A percentile compares a stretch with the other conserved stretches of the same genome.
Conservation (phyloP, 2,113 vertebrate genomes). For the Erythrocercus mccallii region DNA sequence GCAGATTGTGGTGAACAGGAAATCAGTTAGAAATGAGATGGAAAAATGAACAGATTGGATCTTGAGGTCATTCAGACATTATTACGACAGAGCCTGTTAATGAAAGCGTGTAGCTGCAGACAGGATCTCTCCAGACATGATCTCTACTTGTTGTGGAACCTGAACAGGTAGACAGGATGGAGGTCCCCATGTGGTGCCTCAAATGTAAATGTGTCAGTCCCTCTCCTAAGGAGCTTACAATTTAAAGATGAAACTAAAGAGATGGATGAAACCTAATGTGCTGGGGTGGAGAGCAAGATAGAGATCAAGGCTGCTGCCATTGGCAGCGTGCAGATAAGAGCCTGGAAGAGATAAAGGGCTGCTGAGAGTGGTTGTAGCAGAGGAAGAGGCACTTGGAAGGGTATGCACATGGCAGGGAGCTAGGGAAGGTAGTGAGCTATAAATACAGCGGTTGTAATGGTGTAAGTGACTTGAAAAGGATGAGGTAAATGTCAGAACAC, state of each 20-base stretch:
- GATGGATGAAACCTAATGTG: constrained; percentile 25
- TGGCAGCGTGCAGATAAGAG: constrained; percentile 12
- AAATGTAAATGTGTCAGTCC: not conserved
- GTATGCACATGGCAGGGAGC: not conserved
- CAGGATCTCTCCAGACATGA: not conserved
- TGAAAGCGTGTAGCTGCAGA: not conserved
- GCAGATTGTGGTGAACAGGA: not conserved
- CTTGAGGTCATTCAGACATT: not conserved
- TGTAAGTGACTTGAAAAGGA: constrained; percentile 47
- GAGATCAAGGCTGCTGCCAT: constrained; percentile 30
- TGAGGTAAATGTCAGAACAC: constrained; percentile 45
- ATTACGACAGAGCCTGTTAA: not conserved
- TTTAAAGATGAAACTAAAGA: constrained; percentile 8
- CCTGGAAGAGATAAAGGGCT: constrained; percentile 2
- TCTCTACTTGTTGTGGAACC: not conserved
- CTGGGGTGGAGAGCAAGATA: constrained; percentile 11
- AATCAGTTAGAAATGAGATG: not conserved
- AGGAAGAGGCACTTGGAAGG: not conserved
- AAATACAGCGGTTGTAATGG: constrained; percentile 11
- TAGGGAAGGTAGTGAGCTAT: constrained; percentile 14
- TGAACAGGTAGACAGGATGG: not conserved
- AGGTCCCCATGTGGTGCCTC: not conserved
- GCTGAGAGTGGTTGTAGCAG: not conserved
- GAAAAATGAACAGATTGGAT: not conserved
- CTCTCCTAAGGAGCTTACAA: not conserved